phyloP scores from a whole-genome alignment of 2,113 vertebrate species.

The Echinops telfairi region DNA sequence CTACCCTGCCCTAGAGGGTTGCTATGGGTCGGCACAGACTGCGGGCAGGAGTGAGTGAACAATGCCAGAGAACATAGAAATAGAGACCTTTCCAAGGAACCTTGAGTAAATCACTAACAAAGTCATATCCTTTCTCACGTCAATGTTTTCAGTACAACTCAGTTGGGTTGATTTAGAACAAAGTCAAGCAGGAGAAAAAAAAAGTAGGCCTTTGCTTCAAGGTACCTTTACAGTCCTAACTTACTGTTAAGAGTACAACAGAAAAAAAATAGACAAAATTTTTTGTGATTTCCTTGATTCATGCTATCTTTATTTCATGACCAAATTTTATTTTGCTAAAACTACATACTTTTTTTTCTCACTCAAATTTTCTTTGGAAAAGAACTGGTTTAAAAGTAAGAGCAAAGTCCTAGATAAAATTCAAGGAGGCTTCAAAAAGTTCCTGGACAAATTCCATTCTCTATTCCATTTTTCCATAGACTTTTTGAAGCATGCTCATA shows the following conservation, averaged over 20 bases:
- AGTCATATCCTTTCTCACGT: slow-evolving; percentile 1
- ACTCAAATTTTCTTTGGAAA: not conserved
- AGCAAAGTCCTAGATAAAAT: not conserved
- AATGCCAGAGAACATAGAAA: not conserved
- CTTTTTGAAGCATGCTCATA: not conserved
- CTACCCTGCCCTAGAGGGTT: too few species aligned
- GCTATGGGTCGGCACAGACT: too few species aligned
- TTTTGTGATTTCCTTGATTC: too few species aligned
- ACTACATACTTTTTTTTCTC: not conserved
- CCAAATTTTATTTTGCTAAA: not conserved
- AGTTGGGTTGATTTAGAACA: not conserved
- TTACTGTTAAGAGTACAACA: too few species aligned
- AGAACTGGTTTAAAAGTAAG: not conserved
- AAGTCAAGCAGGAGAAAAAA: not conserved
- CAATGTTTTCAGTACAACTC: slow-evolving; percentile 55
- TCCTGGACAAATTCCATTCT: too few species aligned
- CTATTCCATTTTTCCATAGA: too few species aligned
- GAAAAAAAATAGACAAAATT: not conserved
- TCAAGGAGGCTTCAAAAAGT: too few species aligned
- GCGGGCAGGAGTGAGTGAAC: too few species aligned
- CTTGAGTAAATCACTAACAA: not conserved
- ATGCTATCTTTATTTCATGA: too few species aligned
- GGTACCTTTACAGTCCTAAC: too few species aligned
- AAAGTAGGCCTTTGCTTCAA: too few species aligned
- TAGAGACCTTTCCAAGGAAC: not conserved